Evolutionary conservation across 2,797 vertebrate genomes (phyloP), one percentile per base, ranked within the genome.

Genomic region (Chromobotia macracanthus): DNA sequence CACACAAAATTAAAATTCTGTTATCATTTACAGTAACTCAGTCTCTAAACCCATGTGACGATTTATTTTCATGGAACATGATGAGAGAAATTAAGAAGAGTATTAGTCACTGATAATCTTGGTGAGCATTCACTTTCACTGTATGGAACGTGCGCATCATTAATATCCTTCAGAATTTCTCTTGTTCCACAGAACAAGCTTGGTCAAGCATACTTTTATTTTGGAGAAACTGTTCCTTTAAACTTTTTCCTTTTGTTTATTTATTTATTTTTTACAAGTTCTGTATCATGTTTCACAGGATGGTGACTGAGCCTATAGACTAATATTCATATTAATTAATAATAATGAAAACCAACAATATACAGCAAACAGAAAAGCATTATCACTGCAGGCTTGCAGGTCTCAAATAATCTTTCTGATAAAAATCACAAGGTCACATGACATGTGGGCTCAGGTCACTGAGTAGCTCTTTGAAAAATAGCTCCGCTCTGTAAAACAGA

Each of bases 361-460:
- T 21, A 7, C 28, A 64, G 4, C 38, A 48, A 61, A 60, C 75
- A 48, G 35, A 38, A 53, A 55, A 65, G 21, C 58, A 19, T 64
- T 55, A 53, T 53, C 35, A 72, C 48, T 21, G 16, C 58, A 28
- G 77, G 18, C 48, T 0, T 31, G 44, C 23, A 77, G 38, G 44
- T 77, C 28, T 70, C 25, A 53, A 77, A 78, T 79, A 53, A 19
- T 21, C 56, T 28, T 72, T 11, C 23, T 74, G 64, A 75, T 56
- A 70, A 64, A 71, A 66, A 72, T 80, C 72, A 70, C 80, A 78
- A 60, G 67, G 38, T 82, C 80, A 75, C 65, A 80, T 75, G 58
- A 56, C 8, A n/a, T 48, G 70, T 16, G 25, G 10, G 46, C 46
- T 61, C 41, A 44, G 41, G 50, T 65, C 66, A 77, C 60, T 51